Evolutionary conservation across 1,140 invertebrate species (phyloP).

Genomic region (Lanistes nyassanus): DNA sequence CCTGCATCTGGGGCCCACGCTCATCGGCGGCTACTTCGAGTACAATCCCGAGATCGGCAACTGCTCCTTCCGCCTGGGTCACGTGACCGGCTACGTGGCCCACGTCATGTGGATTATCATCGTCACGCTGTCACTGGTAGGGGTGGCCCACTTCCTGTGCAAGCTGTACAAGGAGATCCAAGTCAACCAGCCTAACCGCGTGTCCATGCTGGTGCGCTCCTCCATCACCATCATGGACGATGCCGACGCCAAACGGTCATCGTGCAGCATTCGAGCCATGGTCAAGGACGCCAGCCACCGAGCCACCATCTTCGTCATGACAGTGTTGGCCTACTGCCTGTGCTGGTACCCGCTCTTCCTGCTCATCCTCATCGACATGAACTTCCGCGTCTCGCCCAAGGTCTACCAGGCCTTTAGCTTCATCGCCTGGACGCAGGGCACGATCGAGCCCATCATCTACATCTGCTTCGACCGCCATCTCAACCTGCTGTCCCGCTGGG

Average conservation of each 20-base stretch:
- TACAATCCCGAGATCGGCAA: constrained; percentile 63
- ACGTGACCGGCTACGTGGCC: constrained; percentile 63
- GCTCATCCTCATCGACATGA: constrained; percentile 60
- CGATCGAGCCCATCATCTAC: constrained; percentile 61
- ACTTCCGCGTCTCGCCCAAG: constrained; percentile 59
- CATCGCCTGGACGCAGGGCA: constrained; percentile 64
- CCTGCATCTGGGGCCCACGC: constrained; percentile 65
- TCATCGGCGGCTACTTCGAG: constrained; percentile 65
- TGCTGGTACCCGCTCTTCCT: constrained; percentile 66
- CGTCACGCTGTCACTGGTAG: constrained; percentile 57
- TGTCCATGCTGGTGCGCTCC: constrained; percentile 61
- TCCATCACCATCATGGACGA: constrained; percentile 60
- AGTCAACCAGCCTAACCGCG: constrained; percentile 58
- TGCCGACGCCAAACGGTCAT: constrained; percentile 37
- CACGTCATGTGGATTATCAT: constrained; percentile 66
- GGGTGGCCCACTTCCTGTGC: constrained; percentile 57
- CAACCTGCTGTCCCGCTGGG: constrained; percentile 56
- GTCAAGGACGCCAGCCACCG: constrained; percentile 56
- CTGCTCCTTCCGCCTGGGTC: constrained; percentile 58
- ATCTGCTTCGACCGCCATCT: constrained; percentile 63
- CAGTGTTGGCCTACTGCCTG: constrained; percentile 54
- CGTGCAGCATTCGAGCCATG: constrained; percentile 45
- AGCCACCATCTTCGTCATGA: constrained; percentile 61
- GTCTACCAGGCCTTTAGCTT: constrained; percentile 65
- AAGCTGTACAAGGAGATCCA: constrained; percentile 64